A percentile compares a stretch with the other conserved stretches of the same genome.
Conservation (phyloP, 2,888 invertebrate species). For the Clepsis dumicolana region DNA sequence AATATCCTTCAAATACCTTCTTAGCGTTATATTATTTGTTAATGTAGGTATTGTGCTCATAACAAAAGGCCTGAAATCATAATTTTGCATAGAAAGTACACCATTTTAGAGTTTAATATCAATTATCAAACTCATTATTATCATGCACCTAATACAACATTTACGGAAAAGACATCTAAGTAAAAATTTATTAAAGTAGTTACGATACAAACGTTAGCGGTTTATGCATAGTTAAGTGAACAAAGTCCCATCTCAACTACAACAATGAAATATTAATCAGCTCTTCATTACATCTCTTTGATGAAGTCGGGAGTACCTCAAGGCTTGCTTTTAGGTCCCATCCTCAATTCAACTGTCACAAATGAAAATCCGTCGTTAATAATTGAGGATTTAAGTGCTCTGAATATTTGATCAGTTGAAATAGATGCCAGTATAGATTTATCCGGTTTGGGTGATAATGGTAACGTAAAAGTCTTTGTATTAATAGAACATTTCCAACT, state of each 20-base stretch:
- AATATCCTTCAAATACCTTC: not conserved
- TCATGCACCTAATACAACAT: too few species aligned
- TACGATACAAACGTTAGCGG: conserved; percentile 1
- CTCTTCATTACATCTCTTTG: conserved; percentile 8
- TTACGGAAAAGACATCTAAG: not conserved
- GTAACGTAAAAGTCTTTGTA: conserved; percentile 44
- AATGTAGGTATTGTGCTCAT: not conserved
- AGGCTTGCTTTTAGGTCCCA: conserved; percentile 11
- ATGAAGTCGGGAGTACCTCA: conserved; percentile 13
- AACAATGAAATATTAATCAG: conserved; percentile 19
- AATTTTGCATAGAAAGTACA: too few species aligned
- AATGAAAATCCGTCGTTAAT: conserved; percentile 28
- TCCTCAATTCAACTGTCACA: conserved; percentile 29
- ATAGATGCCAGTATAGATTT: not conserved
- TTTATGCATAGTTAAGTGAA: not conserved
- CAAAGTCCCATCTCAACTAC: not conserved
- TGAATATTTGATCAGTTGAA: conserved; percentile 15
- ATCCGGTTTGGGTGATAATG: conserved; percentile 24
- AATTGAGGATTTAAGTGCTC: conserved; percentile 28
- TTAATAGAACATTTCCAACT: conserved; percentile 40
- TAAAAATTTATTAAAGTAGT: not conserved
- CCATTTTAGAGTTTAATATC: too few species aligned
- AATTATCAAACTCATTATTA: too few species aligned
- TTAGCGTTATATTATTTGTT: not conserved
- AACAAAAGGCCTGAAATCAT: too few species aligned